phyloP scores from a whole-genome alignment of 2,113 vertebrate genomes.

The Labeo catla region DNA sequence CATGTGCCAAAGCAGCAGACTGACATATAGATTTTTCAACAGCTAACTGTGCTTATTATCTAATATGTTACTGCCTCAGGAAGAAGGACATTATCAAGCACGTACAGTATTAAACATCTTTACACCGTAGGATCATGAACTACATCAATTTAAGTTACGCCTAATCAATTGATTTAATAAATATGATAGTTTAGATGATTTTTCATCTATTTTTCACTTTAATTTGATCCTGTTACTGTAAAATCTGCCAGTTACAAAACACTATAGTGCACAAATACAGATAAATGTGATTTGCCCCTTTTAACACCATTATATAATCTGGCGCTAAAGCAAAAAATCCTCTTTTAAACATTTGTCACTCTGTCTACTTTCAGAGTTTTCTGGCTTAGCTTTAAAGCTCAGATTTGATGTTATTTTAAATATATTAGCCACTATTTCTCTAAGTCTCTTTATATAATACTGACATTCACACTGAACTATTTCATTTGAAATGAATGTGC shows the following conservation, averaged over 20 bases:
- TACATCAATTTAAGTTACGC: not conserved
- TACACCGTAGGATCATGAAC: not conserved
- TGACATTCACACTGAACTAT: not conserved
- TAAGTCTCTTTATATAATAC: slow-evolving; percentile 10
- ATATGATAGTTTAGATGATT: not conserved
- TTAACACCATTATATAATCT: slow-evolving; percentile 7
- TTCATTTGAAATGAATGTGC: not conserved
- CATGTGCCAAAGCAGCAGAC: not conserved
- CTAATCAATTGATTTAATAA: not conserved
- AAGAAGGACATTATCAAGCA: not conserved
- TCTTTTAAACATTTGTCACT: slow-evolving; percentile 8
- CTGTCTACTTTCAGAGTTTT: not conserved
- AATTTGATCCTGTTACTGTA: not conserved
- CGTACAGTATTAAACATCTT: not conserved
- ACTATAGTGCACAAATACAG: not conserved
- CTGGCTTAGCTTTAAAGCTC: not conserved
- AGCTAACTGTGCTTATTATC: not conserved
- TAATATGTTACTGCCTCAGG: not conserved
- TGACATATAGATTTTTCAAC: not conserved
- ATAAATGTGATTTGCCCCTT: not conserved
- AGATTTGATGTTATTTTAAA: not conserved
- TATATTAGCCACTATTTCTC: not conserved
- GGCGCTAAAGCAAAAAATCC: not conserved
- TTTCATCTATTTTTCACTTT: not conserved
- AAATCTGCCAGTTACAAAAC: too few relatives aligned